A percentile compares a stretch with the other conserved stretches of the same genome.
Conservation (phyloP, 2,888 invertebrate species). For the Dusona sp. region DNA sequence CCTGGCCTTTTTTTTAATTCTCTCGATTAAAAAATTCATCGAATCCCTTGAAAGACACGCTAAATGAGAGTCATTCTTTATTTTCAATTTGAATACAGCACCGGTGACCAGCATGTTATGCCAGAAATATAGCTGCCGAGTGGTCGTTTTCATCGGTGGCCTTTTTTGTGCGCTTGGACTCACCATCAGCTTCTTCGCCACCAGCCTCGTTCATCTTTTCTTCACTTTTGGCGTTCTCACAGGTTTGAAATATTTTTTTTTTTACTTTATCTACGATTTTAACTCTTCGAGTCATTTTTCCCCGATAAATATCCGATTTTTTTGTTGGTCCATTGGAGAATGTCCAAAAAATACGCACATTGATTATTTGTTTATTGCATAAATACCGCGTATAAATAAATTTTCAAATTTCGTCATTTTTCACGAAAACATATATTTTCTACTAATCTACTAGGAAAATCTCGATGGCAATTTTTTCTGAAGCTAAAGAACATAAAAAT, state of each 20-base stretch:
- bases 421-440: no score
- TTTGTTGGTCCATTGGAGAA: no score
- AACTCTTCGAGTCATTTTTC: no score
- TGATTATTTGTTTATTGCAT: no score
- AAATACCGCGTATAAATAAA: no score
- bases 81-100: slow-evolving; percentile 84
- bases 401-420: no score
- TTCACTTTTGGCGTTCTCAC: slow-evolving; percentile 91
- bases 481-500: no score
- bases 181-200: slow-evolving; percentile 89
- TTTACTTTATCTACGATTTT: not conserved
- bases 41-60: not conserved
- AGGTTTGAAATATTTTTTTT: slow-evolving; percentile 85
- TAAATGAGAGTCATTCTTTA: slow-evolving; percentile 19
- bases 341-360: no score
- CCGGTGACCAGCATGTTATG: slow-evolving; percentile 91
- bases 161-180: slow-evolving; percentile 90
- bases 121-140: slow-evolving; percentile 87
- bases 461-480: no score
- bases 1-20: not conserved
- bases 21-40: slow-evolving; percentile 3
- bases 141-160: slow-evolving; percentile 90
- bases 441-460: no score
- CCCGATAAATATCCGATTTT: no score
- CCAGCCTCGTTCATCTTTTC: slow-evolving; percentile 88